Percentiles rank a stretch among this genome's conserved stretches.
Evolutionary conservation across 1,140 invertebrate genomes (phyloP).

Genomic region (Brachionus asplanchnoidis): DNA sequence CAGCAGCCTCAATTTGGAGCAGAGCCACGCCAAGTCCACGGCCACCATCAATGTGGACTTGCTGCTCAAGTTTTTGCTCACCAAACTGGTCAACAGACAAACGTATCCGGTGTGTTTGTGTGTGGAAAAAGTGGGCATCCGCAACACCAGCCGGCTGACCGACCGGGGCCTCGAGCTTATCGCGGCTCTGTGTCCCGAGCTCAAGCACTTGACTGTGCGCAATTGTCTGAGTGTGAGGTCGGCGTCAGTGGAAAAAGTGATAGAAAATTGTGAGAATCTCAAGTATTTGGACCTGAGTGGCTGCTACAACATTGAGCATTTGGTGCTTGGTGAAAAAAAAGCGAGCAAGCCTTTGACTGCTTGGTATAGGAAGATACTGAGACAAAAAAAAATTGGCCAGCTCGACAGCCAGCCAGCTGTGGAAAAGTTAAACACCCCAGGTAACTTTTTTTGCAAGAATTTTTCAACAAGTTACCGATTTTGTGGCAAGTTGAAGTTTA

Average conservation of each 20-base stretch:
- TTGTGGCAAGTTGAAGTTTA: no score
- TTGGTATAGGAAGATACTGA: background rate
- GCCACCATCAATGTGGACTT: background rate
- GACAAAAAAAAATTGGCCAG: background rate
- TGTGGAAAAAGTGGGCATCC: background rate
- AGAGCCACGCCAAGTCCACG: background rate
- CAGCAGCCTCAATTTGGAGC: background rate
- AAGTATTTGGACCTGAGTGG: slow-evolving; percentile 20
- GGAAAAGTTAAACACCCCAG: background rate
- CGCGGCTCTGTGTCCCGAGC: background rate
- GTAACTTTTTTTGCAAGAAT: no score
- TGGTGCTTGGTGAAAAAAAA: background rate
- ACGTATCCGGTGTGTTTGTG: slow-evolving; percentile 21
- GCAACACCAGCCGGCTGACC: background rate
- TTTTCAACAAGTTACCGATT: no score
- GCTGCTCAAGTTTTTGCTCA: background rate
- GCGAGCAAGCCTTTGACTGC: background rate
- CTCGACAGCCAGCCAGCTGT: background rate
- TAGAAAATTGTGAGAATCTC: slow-evolving; percentile 29
- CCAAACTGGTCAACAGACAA: slow-evolving; percentile 13
- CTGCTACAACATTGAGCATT: background rate
- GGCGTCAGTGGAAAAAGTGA: background rate
- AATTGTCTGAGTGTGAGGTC: background rate
- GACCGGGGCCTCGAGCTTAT: background rate
- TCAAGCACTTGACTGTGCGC: background rate